Percentiles rank a stretch among this genome's conserved stretches.
Evolutionary conservation across 1,140 invertebrate species (phyloP).

Genomic region (Cataglyphis hispanica): DNA sequence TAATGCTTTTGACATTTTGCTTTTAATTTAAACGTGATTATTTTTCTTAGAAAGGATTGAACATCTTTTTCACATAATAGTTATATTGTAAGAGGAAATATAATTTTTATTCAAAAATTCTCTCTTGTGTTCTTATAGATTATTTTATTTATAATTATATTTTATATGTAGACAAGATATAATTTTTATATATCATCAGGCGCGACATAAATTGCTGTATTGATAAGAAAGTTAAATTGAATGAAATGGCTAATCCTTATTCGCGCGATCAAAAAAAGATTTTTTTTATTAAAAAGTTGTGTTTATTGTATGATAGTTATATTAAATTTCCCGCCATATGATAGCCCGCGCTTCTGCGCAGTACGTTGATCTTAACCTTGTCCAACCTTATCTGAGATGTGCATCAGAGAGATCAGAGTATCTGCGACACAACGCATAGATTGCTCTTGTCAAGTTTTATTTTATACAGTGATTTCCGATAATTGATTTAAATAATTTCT

Average conservation of each 20-base stretch:
- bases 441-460: conserved; percentile 2
- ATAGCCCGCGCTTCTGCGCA: conserved; percentile 1
- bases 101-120: background rate
- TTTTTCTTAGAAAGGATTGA: background rate
- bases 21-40: background rate
- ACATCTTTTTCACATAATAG: background rate
- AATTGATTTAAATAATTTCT: background rate
- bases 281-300: too few relatives aligned
- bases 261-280: background rate
- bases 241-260: background rate
- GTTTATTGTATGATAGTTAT: background rate
- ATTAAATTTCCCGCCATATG: conserved; percentile 14
- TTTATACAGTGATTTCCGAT: background rate
- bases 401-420: too few relatives aligned
- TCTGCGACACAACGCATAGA: too few relatives aligned
- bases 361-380: background rate
- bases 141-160: background rate
- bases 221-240: background rate
- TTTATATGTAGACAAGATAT: background rate
- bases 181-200: background rate
- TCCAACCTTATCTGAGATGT: background rate
- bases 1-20: background rate
- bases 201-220: background rate
- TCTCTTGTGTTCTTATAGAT: background rate
- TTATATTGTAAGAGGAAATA: background rate